Conservation (phyloP, 2,888 invertebrate genomes). For the Hybos culiciformis region DNA sequence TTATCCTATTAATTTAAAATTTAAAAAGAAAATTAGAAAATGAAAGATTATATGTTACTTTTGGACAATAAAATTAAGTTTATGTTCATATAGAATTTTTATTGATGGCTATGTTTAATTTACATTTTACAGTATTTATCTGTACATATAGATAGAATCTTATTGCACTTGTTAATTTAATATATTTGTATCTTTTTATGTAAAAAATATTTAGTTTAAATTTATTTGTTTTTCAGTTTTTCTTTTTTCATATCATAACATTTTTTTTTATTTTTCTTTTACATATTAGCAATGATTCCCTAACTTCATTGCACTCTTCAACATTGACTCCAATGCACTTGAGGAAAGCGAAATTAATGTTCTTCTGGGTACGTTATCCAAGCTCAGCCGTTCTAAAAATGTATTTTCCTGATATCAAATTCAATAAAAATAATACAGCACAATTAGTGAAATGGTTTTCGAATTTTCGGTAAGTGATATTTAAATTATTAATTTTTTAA, state of each 20-base stretch:
- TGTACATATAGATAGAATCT: too few relatives aligned
- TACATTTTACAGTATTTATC: too few relatives aligned
- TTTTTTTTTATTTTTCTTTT: background rate
- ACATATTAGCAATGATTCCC: conserved; percentile 48
- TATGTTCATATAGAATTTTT: too few relatives aligned
- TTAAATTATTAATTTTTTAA: background rate
- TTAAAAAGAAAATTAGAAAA: too few relatives aligned
- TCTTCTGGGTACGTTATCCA: conserved; percentile 99
- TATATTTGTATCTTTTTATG: too few relatives aligned
- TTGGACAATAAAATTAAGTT: too few relatives aligned
- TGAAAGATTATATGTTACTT: too few relatives aligned
- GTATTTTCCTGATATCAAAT: conserved; percentile 99
- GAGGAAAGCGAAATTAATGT: conserved; percentile 99
- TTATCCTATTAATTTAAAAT: too few relatives aligned
- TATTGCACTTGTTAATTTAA: too few relatives aligned
- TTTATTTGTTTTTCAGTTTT: too few relatives aligned
- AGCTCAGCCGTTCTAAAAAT: conserved; percentile 98
- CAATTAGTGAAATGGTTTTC: conserved; percentile 99
- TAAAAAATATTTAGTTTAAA: too few relatives aligned
- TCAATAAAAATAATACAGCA: conserved; percentile 99
- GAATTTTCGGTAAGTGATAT: conserved; percentile 96
- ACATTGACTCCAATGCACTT: conserved; percentile 99
- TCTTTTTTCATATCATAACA: background rate
- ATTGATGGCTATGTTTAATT: too few relatives aligned
- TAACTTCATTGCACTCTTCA: conserved; percentile 83